Percentiles rank a stretch among this genome's conserved stretches.
Conservation (phyloP, 2,797 vertebrate species). For the Aulostomus chinensis region DNA sequence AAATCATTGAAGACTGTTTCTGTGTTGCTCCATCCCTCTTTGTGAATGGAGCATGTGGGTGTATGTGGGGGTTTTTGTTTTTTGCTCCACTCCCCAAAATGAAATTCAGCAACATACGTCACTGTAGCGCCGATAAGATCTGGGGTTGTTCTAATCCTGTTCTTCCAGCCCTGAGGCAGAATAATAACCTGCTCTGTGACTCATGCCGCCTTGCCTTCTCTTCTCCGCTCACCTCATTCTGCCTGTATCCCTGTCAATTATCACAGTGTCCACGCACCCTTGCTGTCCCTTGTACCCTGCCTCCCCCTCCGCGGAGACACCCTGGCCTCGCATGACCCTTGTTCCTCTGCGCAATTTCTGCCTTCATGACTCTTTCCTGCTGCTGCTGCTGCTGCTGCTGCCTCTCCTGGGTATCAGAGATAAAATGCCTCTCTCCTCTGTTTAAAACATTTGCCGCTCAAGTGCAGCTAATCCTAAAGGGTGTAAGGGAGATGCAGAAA, state of each 20-base stretch:
- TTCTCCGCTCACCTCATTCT: slow-evolving; percentile 10
- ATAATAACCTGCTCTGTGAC: slow-evolving; percentile 20
- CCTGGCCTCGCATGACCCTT: slow-evolving; percentile 32
- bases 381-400: slow-evolving; percentile 24
- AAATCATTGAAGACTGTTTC: slow-evolving; percentile 1
- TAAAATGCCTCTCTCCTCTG: slow-evolving; percentile 25
- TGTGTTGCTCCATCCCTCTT: not conserved
- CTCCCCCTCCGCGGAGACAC: slow-evolving; percentile 13
- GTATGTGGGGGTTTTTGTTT: slow-evolving; percentile 1
- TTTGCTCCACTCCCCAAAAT: too few relatives aligned
- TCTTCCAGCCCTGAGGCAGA: not conserved
- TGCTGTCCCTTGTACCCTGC: not conserved
- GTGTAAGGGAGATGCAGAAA: slow-evolving; percentile 3
- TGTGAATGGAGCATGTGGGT: not conserved
- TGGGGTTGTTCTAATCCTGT: slow-evolving; percentile 1
- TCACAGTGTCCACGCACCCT: not conserved
- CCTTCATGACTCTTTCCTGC: slow-evolving; percentile 16
- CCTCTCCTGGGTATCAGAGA: slow-evolving; percentile 18
- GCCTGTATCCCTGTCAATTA: not conserved
- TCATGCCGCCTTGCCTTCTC: slow-evolving; percentile 8
- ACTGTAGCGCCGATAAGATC: slow-evolving; percentile 9
- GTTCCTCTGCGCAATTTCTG: slow-evolving; percentile 14
- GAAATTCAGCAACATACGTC: too few relatives aligned
- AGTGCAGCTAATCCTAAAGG: slow-evolving; percentile 1
- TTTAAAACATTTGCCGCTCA: slow-evolving; percentile 18